Base-by-base conservation (phyloP, 2,797 vertebrate species). In the Coracias cyanogaster region DNA sequence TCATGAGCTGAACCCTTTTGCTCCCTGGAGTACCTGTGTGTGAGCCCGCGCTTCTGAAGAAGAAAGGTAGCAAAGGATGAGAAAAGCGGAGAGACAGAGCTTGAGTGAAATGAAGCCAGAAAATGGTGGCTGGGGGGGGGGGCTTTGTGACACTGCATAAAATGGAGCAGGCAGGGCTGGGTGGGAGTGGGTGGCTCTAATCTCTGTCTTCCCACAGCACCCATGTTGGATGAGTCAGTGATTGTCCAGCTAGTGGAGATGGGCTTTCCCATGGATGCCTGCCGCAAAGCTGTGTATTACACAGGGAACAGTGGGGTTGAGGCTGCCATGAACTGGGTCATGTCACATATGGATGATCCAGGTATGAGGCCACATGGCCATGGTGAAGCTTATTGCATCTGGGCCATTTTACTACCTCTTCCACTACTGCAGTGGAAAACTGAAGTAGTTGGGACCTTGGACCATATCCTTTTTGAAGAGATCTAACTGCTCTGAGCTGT, bases 341-440 rank as follows among this genome's bases (percentile, higher is more conserved):
- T 99, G 99, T 98, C 99, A 10, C 99, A 99, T 89, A 99, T 99
- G 99, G 99, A 99, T 2, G 99, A 99, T 98, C 98, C 99, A 98
- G 99, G 99, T 99, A 98, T 28, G 97, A 94, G 35, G 26, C 52
- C 31, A 6, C 20, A 1, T 37, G 55, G 70, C 58, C 4, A 0
- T 3, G 14, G 14, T 11, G n/a, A 66, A 65, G 21, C 48, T 55
- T 35, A 24, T 5, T 54, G 39, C 69, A 15, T 26, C 46, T 79
- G 55, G 25, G 37, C 33, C 21, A 0, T 12, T 22, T 20, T 52
- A 29, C 49, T 48, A 35, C 15, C 22, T 29, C 57, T 77, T 48
- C 86, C 57, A 0, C 72, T 61, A 8, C 74, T 6, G 2, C 79
- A 58, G 55, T 41, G 22, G 31, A 72, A 71, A 69, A 33, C 57